Evolutionary conservation across 2,888 invertebrate species (phyloP).

Genomic region (Chouioia cunea): DNA sequence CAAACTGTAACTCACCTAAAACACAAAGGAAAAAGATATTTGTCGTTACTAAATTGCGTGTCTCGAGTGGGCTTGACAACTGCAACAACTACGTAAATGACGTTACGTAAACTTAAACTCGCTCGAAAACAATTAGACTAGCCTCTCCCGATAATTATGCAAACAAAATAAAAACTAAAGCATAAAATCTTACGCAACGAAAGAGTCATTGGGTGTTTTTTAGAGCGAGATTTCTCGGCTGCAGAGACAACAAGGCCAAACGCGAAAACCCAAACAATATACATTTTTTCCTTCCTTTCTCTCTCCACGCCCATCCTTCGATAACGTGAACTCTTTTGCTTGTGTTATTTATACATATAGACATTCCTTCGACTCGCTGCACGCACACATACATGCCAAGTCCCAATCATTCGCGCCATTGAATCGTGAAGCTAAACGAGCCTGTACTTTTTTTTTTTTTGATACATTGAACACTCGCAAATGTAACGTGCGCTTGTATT

Average conservation of each 20-base stretch:
- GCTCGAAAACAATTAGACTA: conserved; percentile 11
- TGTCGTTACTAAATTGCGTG: background rate
- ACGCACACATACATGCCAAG: too few relatives aligned
- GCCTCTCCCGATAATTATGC: background rate
- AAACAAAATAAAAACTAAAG: conserved; percentile 3
- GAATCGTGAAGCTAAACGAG: conserved; percentile 11
- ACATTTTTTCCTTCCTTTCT: too few relatives aligned
- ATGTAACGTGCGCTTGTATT: too few relatives aligned
- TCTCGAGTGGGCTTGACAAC: too few relatives aligned
- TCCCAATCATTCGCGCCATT: conserved; percentile 26
- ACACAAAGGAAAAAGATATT: conserved; percentile 24
- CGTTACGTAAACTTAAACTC: too few relatives aligned
- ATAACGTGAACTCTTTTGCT: background rate
- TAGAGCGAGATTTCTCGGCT: too few relatives aligned
- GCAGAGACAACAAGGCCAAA: too few relatives aligned
- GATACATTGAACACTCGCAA: too few relatives aligned
- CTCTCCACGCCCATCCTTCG: conserved; percentile 6
- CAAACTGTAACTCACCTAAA: conserved; percentile 30
- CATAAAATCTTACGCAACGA: too few relatives aligned
- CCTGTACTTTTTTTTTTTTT: background rate
- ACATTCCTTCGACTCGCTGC: background rate
- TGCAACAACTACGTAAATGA: background rate
- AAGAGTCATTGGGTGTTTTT: too few relatives aligned
- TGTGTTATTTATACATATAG: background rate
- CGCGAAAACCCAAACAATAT: conserved; percentile 1